A percentile compares a stretch with the other conserved stretches of the same genome.
phyloP scores from a whole-genome alignment of 1,140 invertebrate species.

The Drosophila ananassae region DNA sequence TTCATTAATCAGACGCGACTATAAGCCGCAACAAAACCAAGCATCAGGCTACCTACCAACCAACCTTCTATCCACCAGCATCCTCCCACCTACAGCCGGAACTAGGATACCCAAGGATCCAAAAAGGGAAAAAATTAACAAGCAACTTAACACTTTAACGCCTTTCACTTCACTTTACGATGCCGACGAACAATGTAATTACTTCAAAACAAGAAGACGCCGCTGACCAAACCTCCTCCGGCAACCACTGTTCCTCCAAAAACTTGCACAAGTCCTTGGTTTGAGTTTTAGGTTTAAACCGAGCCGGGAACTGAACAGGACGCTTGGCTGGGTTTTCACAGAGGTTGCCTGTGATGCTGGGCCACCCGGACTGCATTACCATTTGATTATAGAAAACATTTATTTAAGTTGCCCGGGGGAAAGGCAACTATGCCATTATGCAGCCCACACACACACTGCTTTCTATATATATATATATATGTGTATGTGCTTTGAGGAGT shows the following conservation, averaged over 20 bases:
- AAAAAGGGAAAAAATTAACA: slow-evolving; percentile 72
- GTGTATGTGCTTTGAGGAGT: not conserved
- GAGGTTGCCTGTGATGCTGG: slow-evolving; percentile 18
- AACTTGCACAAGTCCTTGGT: slow-evolving; percentile 10
- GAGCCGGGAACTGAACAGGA: slow-evolving; percentile 23
- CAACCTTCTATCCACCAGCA: slow-evolving; percentile 7
- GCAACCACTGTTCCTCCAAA: slow-evolving; percentile 10
- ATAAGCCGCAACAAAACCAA: slow-evolving; percentile 74
- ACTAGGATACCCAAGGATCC: slow-evolving; percentile 20
- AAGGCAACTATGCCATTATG: slow-evolving; percentile 52
- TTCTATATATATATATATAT: not conserved
- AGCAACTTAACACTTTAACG: slow-evolving; percentile 83
- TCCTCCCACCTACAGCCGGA: slow-evolving; percentile 22
- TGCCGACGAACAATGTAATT: slow-evolving; percentile 80
- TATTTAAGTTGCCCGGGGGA: slow-evolving; percentile 62
- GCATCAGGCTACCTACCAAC: slow-evolving; percentile 35
- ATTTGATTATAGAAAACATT: slow-evolving; percentile 83
- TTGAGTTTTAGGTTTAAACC: slow-evolving; percentile 21
- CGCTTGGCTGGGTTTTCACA: slow-evolving; percentile 56
- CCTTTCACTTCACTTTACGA: slow-evolving; percentile 79
- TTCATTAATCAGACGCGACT: slow-evolving; percentile 80
- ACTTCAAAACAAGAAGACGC: slow-evolving; percentile 73
- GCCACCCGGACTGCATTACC: slow-evolving; percentile 69
- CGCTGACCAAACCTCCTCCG: slow-evolving; percentile 33
- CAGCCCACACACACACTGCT: slow-evolving; percentile 31